Base-by-base conservation (phyloP, 2,888 invertebrate genomes). In the Cheilosia vulpina region DNA sequence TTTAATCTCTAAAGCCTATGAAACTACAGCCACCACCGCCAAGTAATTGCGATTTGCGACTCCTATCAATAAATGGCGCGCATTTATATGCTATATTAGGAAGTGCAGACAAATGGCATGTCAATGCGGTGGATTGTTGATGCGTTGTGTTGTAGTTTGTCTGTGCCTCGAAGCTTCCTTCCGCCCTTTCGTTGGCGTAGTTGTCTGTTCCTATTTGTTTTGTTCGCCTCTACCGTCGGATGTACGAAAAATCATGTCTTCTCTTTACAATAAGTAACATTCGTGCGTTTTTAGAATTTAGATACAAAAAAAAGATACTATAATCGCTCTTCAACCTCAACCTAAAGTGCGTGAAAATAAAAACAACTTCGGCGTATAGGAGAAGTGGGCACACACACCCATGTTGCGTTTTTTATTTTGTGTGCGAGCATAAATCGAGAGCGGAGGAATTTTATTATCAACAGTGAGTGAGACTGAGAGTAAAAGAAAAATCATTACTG, bases 1-100 rank as follows among this genome's bases (percentile, higher is more conserved):
- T 72, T 57, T 73, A 43, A 73, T 78, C 83, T 73, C 34, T 17
- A 57, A 66, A 72, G 73, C 63, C 78, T 57, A 79, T 65, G 50
- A 60, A 55, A 19, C 68, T 71, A 75, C 68, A 24, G 34, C 77
- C 62, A 79, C 53, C 21, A 43, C 58, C 34, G 62, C 62, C 5
- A 57, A 9, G n/a, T 19, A 9, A 43, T 17, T 45, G 17, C 45
- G 45, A 7, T 17, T 7, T 38, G 47, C 55, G 41, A 68, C 63
- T 65, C 58, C 55, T 76, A 71, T 80, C 76, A 80, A 80, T 80
- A 80, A 85, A 81, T 85, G 85, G 81, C 85, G 85, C 85, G 85
- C 85, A 68, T 81, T 81, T 62, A 72, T 81, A 65, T 72, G 76
- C 53, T 72, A 62, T 72, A 77, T 68, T 72, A 57, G 62, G 62